Evolutionary conservation across 92 coral and sea anemone species (phyloP), one percentile per base, ranked within the genome.

Genomic region (Galaxea fascicularis): DNA sequence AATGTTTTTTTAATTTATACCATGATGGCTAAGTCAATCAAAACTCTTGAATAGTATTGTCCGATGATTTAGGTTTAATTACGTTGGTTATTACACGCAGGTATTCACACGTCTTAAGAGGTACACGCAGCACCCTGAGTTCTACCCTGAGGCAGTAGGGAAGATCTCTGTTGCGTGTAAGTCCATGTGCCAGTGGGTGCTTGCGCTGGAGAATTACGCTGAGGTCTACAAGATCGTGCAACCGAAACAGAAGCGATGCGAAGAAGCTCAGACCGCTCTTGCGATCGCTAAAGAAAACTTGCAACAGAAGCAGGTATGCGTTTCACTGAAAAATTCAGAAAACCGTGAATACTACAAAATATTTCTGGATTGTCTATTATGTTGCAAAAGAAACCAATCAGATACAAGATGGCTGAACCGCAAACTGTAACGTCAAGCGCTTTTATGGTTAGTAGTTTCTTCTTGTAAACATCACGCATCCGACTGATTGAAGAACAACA

Each of bases 141-240:
- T 96, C 44, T 89, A 90, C 73, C 97, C 99, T 0, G 99, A 96
- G 76, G 90, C 94, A 35, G 98, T 96, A 47, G 99, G 99, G 44
- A 95, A 89, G 85, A 96, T 95, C 62, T 94, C 99, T 21, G 95
- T 93, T 31, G 99, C 99, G 14, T 96, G 99, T 80, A 88, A 92
- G 65, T 95, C 98, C 49, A 96, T 96, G 98, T 96, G 99, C 70
- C 93, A 93, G 51, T 96, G 99, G 99, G 98, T 95, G 25, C 77
- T 96, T 44, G 99, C 99, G 28, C 88, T 96, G 75, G 99, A 95
- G 85, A 91, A 88, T 87, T 96, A 96, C 91, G 93, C 95, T 9
- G 99, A 96, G 90, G 94, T 94, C 56, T 96, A 92, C 98, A 92
- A 95, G 88, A 90, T 92, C 64, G 99, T 96, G 16, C 87, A 92